Evolutionary conservation across 2,113 vertebrate genomes (phyloP).

Genomic region (Cettia cetti): DNA sequence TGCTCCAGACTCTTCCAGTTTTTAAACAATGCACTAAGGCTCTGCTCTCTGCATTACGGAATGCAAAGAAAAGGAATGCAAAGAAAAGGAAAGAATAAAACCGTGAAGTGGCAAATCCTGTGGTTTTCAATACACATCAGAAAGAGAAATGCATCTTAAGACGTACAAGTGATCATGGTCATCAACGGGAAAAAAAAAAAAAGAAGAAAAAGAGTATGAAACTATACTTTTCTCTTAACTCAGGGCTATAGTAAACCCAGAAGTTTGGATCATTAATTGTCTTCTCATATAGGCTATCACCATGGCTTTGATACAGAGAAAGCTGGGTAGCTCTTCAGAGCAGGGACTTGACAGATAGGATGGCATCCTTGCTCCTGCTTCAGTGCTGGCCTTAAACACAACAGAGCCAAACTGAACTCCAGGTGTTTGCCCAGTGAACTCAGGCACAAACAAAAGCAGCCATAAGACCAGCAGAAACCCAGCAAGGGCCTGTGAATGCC

Average conservation of each 20-base stretch:
- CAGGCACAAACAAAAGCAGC: background rate
- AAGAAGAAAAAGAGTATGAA: background rate
- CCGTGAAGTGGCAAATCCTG: background rate
- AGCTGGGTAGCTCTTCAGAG: background rate
- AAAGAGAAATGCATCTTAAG: background rate
- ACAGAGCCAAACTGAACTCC: background rate
- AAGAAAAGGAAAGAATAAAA: background rate
- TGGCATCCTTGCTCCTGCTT: background rate
- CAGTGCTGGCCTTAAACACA: background rate
- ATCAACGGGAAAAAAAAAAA: background rate
- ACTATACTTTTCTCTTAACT: background rate
- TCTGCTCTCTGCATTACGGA: background rate
- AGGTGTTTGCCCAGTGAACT: background rate
- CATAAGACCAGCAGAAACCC: background rate
- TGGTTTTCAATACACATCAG: background rate
- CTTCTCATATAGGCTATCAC: background rate
- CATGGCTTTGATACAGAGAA: background rate
- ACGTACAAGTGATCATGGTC: background rate
- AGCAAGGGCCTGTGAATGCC: fast-evolving
- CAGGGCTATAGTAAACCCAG: background rate
- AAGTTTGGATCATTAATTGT: background rate
- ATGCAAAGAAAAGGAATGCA: background rate
- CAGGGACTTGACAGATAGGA: background rate
- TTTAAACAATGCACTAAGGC: background rate
- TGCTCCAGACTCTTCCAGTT: background rate